These are phyloP conservation scores for Oophaga sylvatica DNA, from an alignment of 2,797 vertebrate species.

Conservation along the genomic window DNA sequence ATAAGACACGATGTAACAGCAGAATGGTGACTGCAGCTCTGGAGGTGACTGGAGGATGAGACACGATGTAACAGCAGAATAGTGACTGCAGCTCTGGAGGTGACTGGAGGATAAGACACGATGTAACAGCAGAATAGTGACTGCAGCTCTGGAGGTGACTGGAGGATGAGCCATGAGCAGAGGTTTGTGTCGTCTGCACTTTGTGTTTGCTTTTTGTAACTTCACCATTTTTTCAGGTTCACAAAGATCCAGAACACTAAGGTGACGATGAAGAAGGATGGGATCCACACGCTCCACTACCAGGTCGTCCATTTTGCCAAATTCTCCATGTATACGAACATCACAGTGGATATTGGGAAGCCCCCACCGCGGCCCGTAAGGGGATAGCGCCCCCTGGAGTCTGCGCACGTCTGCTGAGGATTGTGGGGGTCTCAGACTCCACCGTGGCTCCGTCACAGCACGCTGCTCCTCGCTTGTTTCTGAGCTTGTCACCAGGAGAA, in stretches of 20 bases:
- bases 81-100: neutral
- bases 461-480: no score
- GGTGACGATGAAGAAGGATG: conserved; percentile 96
- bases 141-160: neutral
- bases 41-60: no score
- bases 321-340: conserved; percentile 93
- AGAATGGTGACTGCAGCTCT: neutral
- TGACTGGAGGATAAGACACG: neutral
- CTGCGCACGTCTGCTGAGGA: neutral
- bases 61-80: neutral
- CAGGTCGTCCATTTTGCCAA: conserved; percentile 85
- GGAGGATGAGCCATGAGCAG: neutral
- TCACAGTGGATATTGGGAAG: conserved; percentile 96
- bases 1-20: neutral
- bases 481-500: no score
- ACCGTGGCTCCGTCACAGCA: no score
- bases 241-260: conserved; percentile 99
- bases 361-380: conserved; percentile 86
- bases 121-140: neutral
- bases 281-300: conserved; percentile 93
- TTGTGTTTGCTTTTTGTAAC: neutral
- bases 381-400: conserved; percentile 75
- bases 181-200: neutral
- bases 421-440: no score
- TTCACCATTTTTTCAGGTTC: conserved; percentile 79